Evolutionary conservation across 2,113 vertebrate genomes (phyloP), one percentile per base, ranked within the genome.

Genomic region (Rhadina sibilatrix): DNA sequence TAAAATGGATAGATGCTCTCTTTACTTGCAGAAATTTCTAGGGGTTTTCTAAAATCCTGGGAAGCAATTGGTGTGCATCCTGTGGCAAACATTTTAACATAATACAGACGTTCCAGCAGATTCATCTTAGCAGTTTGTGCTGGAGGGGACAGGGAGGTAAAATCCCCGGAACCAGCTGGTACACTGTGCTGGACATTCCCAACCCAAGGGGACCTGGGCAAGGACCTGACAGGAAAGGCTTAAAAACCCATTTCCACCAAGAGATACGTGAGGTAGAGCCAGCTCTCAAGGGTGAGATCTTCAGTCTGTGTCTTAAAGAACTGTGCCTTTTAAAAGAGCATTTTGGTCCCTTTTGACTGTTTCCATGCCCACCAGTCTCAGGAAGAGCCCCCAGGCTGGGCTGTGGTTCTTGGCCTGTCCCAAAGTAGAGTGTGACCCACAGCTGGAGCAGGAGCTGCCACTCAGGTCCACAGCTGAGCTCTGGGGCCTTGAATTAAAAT

Each of bases 301-400:
- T 57, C 9, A 3, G 17, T 6, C 1, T 7, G 15, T 46, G 16
- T 37, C 81, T 53, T 38, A 54, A 31, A 78, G 37, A 74, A 3
- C 24, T 47, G 24, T 3, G 1, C 10, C 19, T 57, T 78, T 54
- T 84, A 5, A 78, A 59, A 46, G 0, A 33, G 8, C 3, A 2
- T 50, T 80, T 76, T 50, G 38, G 38, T 15, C 30, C 8, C 0
- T 68, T 59, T 49, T 6, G 0, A 1, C 15, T 50, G 31, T 57
- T 61, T 53, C 60, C 30, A 2, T 12, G 44, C 5, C 12, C 4
- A 0, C 3, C 30, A 57, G 19, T 4, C 7, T 33, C 1, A 0
- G 30, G 54, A 30, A 7, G 24, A 90, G 52, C 42, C 52, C 54
- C 52, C 54, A 21, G 15, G 22, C 27, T 74, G 31, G 52, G n/a